Base-by-base conservation (phyloP, 2,113 vertebrate genomes). In the Nothobranchius kuhntae region DNA sequence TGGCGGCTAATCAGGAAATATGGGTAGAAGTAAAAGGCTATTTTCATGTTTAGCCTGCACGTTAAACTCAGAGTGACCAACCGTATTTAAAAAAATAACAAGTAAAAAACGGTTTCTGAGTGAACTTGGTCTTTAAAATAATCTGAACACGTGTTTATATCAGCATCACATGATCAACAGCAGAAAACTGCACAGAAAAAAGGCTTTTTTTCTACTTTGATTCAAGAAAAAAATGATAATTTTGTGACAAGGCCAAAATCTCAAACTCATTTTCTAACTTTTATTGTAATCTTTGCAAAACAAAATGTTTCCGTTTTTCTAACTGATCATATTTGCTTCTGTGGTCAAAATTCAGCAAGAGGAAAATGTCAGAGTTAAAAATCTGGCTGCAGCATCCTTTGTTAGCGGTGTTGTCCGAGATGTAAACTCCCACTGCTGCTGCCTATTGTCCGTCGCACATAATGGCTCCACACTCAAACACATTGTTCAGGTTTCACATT, bases 401-500 rank as follows among this genome's bases (percentile, higher is more conserved):
- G 54, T 44, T 55, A 35, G 50, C 6, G 42, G 56, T 63, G 72
- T 68, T 75, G 61, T 73, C 35, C 10, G 15, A 64, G 57, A 53
- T 65, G 66, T 13, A 42, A 50, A 69, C 72, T 61, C 60, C 53
- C 38, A 57, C 54, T 30, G 73, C 58, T 47, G 61, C 60, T 63
- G 58, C 46, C 64, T 45, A 69, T 82, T 87, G 81, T 82, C 50
- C 51, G 50, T 60, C 2, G 15, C 48, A 75, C 0, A 82, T 82
- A 81, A 86, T 75, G 65, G 65, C 61, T 60, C 26, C 46, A 44
- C 69, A 56, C 67, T 77, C 62, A 59, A 70, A 72, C 53, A 55
- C 67, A 73, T 75, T 84, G 79, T 80, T 77, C 58, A 65, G 62
- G 45, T 72, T 72, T 81, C 75, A 13, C 35, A 75, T 89, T 76